Evolutionary conservation across 2,113 vertebrate genomes (phyloP).

Genomic region (Oryzias javanicus): DNA sequence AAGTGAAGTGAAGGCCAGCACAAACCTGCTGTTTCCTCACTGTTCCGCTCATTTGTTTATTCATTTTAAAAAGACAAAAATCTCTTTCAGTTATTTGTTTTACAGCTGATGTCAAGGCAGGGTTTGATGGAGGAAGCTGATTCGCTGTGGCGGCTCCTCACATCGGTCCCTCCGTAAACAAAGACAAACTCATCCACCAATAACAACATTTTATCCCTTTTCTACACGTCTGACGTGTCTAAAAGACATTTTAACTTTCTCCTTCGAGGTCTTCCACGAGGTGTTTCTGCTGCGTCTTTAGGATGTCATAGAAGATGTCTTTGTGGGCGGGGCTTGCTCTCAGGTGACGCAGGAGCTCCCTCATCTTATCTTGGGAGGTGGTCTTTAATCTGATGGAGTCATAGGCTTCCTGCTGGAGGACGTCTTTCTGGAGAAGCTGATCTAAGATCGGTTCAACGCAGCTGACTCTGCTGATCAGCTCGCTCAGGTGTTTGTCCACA

Average conservation of each 20-base stretch:
- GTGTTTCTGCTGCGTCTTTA: not conserved
- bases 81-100: no score
- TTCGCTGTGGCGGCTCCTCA: no score
- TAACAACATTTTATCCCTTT: no score
- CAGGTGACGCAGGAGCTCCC: not conserved
- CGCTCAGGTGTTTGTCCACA: slow-evolving; percentile 8
- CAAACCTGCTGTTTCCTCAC: no score
- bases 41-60: no score
- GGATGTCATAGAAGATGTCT: slow-evolving; percentile 15
- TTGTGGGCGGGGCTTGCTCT: not conserved
- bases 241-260: not conserved
- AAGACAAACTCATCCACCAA: no score
- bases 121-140: no score
- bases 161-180: no score
- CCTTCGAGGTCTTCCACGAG: slow-evolving; percentile 21
- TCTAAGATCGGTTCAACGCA: slow-evolving; percentile 45
- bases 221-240: not conserved
- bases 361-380: not conserved
- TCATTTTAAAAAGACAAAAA: no score
- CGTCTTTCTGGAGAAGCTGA: not conserved
- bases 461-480: slow-evolving; percentile 33
- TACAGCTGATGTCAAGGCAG: no score
- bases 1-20: no score
- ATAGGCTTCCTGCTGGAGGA: slow-evolving; percentile 13
- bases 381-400: rapidly evolving